phyloP scores from a whole-genome alignment of 2,113 vertebrate species.

The Sula dactylatra region DNA sequence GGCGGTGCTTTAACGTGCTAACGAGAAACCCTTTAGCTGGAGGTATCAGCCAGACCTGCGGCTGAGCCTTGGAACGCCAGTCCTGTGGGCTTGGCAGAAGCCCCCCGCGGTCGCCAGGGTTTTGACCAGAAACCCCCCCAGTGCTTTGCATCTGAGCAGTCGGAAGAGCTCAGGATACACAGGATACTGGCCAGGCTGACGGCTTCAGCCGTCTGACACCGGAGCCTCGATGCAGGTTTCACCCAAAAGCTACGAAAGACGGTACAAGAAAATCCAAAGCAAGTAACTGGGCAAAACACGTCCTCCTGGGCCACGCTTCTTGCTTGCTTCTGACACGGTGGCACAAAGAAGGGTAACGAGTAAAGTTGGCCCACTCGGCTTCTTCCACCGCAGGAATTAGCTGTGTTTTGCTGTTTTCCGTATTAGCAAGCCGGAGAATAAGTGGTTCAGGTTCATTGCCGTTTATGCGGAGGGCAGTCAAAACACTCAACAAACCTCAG shows the following conservation, averaged over 20 bases:
- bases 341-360: not conserved
- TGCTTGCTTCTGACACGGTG: not conserved
- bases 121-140: not conserved
- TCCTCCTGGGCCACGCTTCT: not conserved
- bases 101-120: rapidly evolving
- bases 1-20: not conserved
- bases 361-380: not conserved
- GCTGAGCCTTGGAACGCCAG: not conserved
- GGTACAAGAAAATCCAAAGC: not conserved
- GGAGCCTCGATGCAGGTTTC: rapidly evolving
- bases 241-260: not conserved
- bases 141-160: not conserved
- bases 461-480: not conserved
- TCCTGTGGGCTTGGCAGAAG: not conserved
- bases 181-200: rapidly evolving
- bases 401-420: not conserved
- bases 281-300: not conserved
- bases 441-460: slow-evolving; percentile 5
- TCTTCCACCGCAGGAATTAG: not conserved
- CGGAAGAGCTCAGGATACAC: not conserved
- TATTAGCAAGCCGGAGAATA: not conserved
- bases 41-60: not conserved
- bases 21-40: not conserved
- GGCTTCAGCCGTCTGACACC: rapidly evolving
- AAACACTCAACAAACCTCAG: slow-evolving; percentile 1